Base-by-base conservation (phyloP, 2,113 vertebrate genomes). In the Elachura formosa region DNA sequence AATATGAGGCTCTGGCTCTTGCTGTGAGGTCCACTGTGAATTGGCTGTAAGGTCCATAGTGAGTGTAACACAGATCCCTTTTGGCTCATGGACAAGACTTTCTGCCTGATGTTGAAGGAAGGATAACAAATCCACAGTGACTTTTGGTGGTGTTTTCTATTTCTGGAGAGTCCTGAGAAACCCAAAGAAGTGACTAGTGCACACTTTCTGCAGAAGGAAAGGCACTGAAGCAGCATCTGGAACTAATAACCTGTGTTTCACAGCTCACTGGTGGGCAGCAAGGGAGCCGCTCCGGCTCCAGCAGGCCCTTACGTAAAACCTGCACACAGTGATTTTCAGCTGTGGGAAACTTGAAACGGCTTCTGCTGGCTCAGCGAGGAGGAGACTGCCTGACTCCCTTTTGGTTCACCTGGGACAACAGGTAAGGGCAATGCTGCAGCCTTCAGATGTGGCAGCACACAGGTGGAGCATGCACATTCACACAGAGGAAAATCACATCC, bases 181-280 rank as follows among this genome's bases (percentile, higher is more conserved):
- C 82, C 21, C 3, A 58, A 92, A 84, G 73, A 52, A 95, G 93
- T 56, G 68, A 84, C 54, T 96, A 82, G 31, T 89, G 62, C 61
- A 38, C 38, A 38, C 74, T 89, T 81, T 93, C 40, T 4, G 1
- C 51, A 80, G 84, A 62, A 93, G 79, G 67, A 66, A 90, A 90
- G 45, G 77, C 11, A 0, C 56, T 69, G 77, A n/a, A 90, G 66
- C 73, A 82, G 74, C 95, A 96, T 96, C 93, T 96, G 96, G 93
- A 97, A 78, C 66, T 89, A 75, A 96, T 97, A 92, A 90, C 64
- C 78, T 45, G 46, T 72, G 52, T 94, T 95, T 89, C 90, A 83
- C 45, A 69, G 93, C 94, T 96, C 76, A 51, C 84, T 93, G 93
- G 82, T 89, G 76, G 81, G 93, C 93, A 92, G 90, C 13, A 21